A percentile compares a stretch with the other conserved stretches of the same genome.
phyloP scores from a whole-genome alignment of 2,888 invertebrate genomes.

The Caenorhabditis sp. region DNA sequence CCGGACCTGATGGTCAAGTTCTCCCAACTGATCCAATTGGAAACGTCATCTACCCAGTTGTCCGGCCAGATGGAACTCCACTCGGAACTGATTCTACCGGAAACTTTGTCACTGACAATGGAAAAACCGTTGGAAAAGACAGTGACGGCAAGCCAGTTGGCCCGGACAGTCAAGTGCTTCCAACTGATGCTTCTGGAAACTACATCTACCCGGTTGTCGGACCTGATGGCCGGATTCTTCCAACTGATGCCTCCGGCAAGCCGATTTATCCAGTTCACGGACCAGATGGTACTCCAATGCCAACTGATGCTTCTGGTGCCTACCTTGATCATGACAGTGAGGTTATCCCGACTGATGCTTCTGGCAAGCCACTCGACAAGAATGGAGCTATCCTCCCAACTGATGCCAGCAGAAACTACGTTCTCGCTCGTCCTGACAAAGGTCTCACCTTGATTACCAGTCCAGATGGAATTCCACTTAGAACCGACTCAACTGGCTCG shows the following conservation, averaged over 20 bases:
- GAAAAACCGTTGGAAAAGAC: constrained; percentile 44
- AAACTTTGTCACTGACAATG: constrained; percentile 44
- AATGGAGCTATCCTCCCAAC: constrained; percentile 47
- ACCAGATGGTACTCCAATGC: constrained; percentile 36
- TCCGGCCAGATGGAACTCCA: constrained; percentile 47
- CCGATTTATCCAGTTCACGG: constrained; percentile 28
- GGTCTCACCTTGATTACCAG: constrained; percentile 35
- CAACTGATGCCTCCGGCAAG: constrained; percentile 12
- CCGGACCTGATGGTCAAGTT: constrained; percentile 63
- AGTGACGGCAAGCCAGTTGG: constrained; percentile 67
- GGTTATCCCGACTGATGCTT: constrained; percentile 63
- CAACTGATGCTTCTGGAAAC: constrained; percentile 67
- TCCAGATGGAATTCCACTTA: constrained; percentile 46
- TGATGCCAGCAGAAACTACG: constrained; percentile 32
- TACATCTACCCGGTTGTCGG: constrained; percentile 20
- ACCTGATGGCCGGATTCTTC: constrained; percentile 23
- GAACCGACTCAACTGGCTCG: constrained; percentile 51
- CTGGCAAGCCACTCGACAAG: constrained; percentile 27
- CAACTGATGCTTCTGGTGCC: constrained; percentile 48
- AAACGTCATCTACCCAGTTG: constrained; percentile 57
- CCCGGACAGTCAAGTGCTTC: constrained; percentile 68
- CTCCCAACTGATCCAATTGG: constrained; percentile 62
- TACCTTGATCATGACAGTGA: constrained; percentile 55
- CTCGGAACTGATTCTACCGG: constrained; percentile 56
- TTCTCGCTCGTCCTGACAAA: constrained; percentile 29